Evolutionary conservation across 2,888 invertebrate species (phyloP), one percentile per base, ranked within the genome.

Genomic region (Noctua janthina): DNA sequence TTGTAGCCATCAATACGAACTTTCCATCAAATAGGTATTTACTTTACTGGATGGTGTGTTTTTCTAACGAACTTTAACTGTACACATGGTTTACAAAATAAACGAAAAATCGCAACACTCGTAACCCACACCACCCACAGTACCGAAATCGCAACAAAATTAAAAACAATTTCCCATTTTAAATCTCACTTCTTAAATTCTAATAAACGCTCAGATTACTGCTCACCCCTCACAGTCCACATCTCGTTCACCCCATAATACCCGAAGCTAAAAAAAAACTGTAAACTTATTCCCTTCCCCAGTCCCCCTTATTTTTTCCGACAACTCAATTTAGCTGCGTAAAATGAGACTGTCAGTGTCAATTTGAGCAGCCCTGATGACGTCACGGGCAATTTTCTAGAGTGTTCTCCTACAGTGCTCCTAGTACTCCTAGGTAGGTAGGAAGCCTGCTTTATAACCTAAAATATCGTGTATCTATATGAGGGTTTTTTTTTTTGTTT

Each of bases 311-410:
- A 84, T 87, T 88, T 88, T 88, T 86, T 83, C 83, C 85, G 88
- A 87, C 90, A 90, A 86, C 87, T 90, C 90, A 86, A 90, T 90
- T 90, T 89, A 76, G 84, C 69, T 77, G 87, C 81, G 90, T 90
- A 89, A 90, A 90, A 90, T 90, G 89, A 87, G 87, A 84, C 82
- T 90, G 91, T 90, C 90, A 85, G 79, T 86, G 83, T 88, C 88
- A 89, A 90, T 90, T 90, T 90, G 84, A 77, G 82, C 77, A 81
- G 75, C 74, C 73, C 75, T 74, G 80, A 72, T 89, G 88, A 90
- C 83, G 85, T 89, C 86, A 81, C 81, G 56, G 79, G 81, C 85
- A 90, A 90, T 90, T 88, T 90, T 81, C 75, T 82, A 81, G 78
- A 86, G 87, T 86, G 79, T 83, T 67, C 73, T 70, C 62, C 15